Conservation (phyloP, 2,888 invertebrate species). For the Trileptium ribeirensis region DNA sequence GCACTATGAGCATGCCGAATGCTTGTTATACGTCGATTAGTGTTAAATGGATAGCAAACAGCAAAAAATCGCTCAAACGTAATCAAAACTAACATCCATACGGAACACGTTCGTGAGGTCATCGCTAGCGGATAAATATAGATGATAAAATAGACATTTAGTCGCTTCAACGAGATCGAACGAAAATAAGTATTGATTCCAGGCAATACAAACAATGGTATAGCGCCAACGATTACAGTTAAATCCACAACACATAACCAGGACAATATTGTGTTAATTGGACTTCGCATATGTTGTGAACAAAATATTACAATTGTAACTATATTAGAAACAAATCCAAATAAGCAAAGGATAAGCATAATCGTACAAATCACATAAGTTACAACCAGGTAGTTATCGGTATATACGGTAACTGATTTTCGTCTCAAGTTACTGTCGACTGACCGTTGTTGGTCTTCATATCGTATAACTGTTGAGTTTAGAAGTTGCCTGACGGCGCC, state of each 20-base stretch:
- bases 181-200: conserved; percentile 3
- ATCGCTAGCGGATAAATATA: conserved; percentile 10
- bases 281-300: conserved; percentile 11
- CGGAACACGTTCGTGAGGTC: conserved; percentile 2
- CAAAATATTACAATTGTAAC: not conserved
- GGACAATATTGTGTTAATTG: conserved; percentile 10
- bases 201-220: not conserved
- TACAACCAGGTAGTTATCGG: too few relatives aligned
- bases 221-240: not conserved
- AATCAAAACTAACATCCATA: conserved; percentile 13
- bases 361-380: not conserved
- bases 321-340: not conserved
- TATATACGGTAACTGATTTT: too few relatives aligned
- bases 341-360: not conserved
- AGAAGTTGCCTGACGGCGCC: too few relatives aligned
- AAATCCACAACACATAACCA: not conserved
- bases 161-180: not conserved
- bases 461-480: too few relatives aligned
- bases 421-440: too few relatives aligned
- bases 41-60: conserved; percentile 5
- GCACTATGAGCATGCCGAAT: conserved; percentile 4
- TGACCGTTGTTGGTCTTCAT: too few relatives aligned
- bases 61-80: conserved; percentile 15
- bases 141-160: not conserved
- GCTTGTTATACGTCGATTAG: not conserved